Evolutionary conservation across 2,113 vertebrate genomes (phyloP).

Genomic region (Dromiciops gliroides): DNA sequence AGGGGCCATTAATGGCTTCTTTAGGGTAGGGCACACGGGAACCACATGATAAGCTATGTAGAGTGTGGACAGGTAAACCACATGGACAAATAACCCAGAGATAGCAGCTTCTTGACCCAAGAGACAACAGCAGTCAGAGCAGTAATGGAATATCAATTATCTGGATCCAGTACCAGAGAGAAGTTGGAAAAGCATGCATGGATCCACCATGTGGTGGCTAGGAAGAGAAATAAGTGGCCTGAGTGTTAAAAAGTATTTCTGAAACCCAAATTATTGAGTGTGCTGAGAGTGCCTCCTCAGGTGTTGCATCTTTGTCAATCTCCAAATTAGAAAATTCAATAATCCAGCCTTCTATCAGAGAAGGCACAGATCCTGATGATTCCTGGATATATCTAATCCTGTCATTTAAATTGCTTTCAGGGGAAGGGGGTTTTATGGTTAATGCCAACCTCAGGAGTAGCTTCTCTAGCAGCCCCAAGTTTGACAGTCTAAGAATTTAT

Average conservation of each 20-base stretch:
- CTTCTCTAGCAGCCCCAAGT: background rate
- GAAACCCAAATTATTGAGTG: background rate
- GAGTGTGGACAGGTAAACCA: background rate
- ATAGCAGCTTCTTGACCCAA: background rate
- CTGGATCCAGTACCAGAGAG: background rate
- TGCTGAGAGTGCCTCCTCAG: background rate
- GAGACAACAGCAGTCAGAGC: background rate
- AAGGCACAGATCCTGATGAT: background rate
- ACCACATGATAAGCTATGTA: background rate
- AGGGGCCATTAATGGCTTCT: background rate
- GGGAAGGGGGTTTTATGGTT: background rate
- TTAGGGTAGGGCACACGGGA: background rate
- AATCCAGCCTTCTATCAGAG: background rate
- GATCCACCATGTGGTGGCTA: background rate
- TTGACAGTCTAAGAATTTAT: background rate
- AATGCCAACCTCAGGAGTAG: background rate
- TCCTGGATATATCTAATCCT: background rate
- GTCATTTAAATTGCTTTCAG: background rate
- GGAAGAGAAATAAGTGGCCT: background rate
- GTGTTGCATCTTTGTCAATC: background rate
- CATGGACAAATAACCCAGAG: background rate
- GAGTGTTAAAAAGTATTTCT: background rate
- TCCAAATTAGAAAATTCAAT: background rate
- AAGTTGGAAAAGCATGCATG: background rate
- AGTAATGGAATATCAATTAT: background rate